Percentiles rank a stretch among this genome's conserved stretches.
These are phyloP conservation scores for Otocyon megalotis DNA, from an alignment of 2,113 vertebrate species.

Conservation along the genomic window DNA sequence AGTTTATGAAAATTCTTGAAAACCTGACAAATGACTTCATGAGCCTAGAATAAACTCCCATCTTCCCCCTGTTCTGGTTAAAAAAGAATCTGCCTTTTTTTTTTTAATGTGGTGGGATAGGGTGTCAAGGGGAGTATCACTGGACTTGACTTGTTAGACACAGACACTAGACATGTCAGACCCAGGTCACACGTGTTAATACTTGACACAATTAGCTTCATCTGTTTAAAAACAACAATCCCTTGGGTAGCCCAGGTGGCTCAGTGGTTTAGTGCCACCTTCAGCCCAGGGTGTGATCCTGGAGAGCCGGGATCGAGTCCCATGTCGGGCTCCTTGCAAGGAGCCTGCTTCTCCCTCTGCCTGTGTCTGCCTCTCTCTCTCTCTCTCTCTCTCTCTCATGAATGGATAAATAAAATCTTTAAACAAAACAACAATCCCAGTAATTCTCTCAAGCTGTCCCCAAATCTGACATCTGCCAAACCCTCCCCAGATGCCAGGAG, in stretches of 20 bases:
- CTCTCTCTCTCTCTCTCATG: no score
- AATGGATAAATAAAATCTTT: no score
- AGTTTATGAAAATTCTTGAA: not conserved
- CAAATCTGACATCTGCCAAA: constrained; percentile 73
- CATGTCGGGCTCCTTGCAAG: no score
- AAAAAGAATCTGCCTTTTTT: not conserved
- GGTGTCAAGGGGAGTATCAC: not conserved
- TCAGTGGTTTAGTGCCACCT: no score
- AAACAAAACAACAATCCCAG: constrained; percentile 50
- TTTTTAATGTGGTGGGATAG: not conserved
- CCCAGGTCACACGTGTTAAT: constrained; percentile 64
- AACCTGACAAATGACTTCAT: not conserved
- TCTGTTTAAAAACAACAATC: constrained; percentile 68
- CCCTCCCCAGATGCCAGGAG: constrained; percentile 57
- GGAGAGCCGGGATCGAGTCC: no score
- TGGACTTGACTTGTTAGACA: not conserved
- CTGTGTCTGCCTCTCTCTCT: no score
- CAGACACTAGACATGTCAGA: not conserved
- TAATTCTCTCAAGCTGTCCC: constrained; percentile 55
- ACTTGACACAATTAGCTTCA: constrained; percentile 69
- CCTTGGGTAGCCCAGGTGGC: no score
- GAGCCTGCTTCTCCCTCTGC: no score
- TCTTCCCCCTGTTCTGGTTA: not conserved
- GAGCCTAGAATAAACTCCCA: not conserved
- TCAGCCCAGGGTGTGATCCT: no score